phyloP scores from a whole-genome alignment of 2,113 vertebrate genomes.

The Athene cunicularia region DNA sequence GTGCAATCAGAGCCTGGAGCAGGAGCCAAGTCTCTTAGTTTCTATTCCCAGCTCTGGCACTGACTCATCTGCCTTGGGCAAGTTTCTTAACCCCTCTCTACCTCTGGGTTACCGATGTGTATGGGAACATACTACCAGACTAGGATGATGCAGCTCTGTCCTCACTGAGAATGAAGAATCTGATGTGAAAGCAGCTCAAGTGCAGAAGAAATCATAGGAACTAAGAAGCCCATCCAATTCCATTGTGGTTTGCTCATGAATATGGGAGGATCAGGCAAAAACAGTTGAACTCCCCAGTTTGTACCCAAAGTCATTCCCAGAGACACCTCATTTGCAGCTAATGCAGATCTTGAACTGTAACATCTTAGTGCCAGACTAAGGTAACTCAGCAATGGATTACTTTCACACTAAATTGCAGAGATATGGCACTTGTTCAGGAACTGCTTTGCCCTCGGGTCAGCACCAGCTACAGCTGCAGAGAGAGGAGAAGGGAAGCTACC shows the following conservation, averaged over 20 bases:
- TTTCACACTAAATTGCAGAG: background rate
- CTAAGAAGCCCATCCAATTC: background rate
- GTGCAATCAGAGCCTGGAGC: constrained; percentile 25
- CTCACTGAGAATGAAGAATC: background rate
- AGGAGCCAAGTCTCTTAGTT: constrained; percentile 34
- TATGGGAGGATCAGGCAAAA: background rate
- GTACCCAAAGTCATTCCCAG: background rate
- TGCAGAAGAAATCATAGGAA: background rate
- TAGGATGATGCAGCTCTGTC: background rate
- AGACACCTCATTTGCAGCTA: background rate
- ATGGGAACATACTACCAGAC: background rate
- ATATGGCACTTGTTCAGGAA: background rate
- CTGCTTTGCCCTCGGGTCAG: background rate
- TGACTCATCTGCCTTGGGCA: constrained; percentile 24
- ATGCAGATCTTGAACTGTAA: background rate
- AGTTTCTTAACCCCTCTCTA: constrained; percentile 56
- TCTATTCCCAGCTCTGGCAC: constrained; percentile 62
- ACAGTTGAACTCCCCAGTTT: background rate
- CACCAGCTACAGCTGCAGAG: background rate
- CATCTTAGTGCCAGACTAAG: background rate
- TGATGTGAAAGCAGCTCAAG: background rate
- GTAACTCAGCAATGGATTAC: background rate
- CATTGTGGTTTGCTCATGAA: background rate
- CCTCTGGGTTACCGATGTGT: background rate
- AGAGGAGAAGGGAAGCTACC: background rate